Evolutionary conservation across 1,140 invertebrate species (phyloP).

Genomic region (Asbolus verrucosus): DNA sequence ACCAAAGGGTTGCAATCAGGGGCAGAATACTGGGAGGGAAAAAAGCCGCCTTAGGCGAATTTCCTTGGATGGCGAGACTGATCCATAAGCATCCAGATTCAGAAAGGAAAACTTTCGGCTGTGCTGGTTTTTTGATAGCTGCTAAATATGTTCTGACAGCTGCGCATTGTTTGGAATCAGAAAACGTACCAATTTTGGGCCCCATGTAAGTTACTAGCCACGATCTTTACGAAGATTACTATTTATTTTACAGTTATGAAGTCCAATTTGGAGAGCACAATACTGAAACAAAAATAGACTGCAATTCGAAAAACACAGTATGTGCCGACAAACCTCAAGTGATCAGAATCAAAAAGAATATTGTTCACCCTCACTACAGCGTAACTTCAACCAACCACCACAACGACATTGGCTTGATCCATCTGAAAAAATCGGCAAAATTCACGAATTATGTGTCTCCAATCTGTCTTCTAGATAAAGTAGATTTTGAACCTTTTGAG

Average conservation of each 20-base stretch:
- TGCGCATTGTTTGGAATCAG: conserved; percentile 67
- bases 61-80: conserved; percentile 66
- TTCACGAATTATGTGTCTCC: conserved; percentile 72
- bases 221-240: too few species aligned
- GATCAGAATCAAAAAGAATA: conserved; percentile 66
- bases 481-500: conserved; percentile 20
- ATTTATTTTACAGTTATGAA: conserved; percentile 48
- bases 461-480: conserved; percentile 70
- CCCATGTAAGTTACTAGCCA: conserved; percentile 54
- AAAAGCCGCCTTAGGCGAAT: conserved; percentile 68
- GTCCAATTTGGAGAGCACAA: conserved; percentile 70
- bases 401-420: conserved; percentile 75
- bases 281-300: conserved; percentile 65
- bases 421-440: conserved; percentile 66
- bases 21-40: conserved; percentile 59
- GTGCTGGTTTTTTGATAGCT: conserved; percentile 68
- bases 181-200: conserved; percentile 44
- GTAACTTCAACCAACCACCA: conserved; percentile 62
- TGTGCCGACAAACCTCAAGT: conserved; percentile 65
- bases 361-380: conserved; percentile 69
- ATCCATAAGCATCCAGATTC: conserved; percentile 55
- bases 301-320: conserved; percentile 55
- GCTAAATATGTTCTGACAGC: conserved; percentile 69
- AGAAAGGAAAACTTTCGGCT: conserved; percentile 61
- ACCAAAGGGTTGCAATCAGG: conserved; percentile 52